phyloP scores from a whole-genome alignment of 1,140 invertebrate genomes.

The Cyclina sinensis region DNA sequence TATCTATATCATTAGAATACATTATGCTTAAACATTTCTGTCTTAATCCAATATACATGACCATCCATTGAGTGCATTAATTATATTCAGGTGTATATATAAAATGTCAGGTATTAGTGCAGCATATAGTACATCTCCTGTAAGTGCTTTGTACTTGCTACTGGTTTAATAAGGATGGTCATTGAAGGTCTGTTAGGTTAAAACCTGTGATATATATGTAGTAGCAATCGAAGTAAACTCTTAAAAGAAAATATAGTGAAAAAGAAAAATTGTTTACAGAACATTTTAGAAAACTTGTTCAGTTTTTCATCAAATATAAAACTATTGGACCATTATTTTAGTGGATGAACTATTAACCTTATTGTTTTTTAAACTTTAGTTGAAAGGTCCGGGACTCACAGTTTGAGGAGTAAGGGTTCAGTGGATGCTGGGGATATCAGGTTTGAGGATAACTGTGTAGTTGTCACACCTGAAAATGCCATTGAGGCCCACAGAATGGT shows the following conservation, averaged over 20 bases:
- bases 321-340: no score
- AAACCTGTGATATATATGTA: no score
- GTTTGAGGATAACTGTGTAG: conserved; percentile 48
- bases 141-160: no score
- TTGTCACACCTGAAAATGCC: conserved; percentile 42
- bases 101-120: background rate
- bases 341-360: no score
- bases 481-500: conserved; percentile 62
- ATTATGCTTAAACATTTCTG: background rate
- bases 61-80: background rate
- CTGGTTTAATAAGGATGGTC: no score
- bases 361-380: background rate
- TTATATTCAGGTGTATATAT: background rate
- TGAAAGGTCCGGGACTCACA: conserved; percentile 17
- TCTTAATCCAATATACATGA: background rate
- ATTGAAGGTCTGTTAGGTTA: no score
- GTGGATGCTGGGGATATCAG: background rate
- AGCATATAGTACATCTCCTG: background rate
- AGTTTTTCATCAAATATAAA: no score
- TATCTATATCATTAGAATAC: no score
- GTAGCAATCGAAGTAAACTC: no score
- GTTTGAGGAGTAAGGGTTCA: background rate
- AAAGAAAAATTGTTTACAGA: no score
- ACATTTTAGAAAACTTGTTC: no score
- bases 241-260: no score